Percentiles rank a stretch among this genome's conserved stretches.
Conservation (phyloP, 2,113 vertebrate genomes). For the Poeciliopsis turrubarensis region DNA sequence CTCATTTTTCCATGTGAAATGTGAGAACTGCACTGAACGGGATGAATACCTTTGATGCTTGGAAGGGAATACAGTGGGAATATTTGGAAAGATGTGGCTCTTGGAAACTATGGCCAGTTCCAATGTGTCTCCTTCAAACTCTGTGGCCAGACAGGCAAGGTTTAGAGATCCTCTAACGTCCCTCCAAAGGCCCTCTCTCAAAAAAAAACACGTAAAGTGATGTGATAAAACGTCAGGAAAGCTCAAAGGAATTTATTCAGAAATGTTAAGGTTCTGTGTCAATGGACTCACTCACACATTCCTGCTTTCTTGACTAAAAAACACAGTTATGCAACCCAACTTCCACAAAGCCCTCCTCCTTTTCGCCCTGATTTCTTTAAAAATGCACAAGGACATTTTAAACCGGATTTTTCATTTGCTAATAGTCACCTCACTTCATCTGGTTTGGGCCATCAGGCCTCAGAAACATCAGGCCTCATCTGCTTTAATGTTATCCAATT, state of each 20-base stretch:
- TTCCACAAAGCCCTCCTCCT: not conserved
- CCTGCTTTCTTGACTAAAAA: not conserved
- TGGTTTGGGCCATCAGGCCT: not conserved
- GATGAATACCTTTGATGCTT: not conserved
- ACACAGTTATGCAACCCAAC: not conserved
- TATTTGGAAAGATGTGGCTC: not conserved
- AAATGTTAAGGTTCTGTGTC: not conserved
- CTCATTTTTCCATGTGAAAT: not conserved
- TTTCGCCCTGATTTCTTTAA: not conserved
- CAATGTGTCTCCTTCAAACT: not conserved
- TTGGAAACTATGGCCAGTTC: not conserved
- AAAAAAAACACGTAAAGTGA: not conserved
- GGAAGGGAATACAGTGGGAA: not conserved
- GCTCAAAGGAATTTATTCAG: not conserved
- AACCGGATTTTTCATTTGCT: not conserved
- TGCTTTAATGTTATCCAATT: not conserved
- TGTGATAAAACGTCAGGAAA: not conserved
- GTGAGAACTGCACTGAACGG: too few species aligned
- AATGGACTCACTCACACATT: not conserved
- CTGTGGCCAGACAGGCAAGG: not conserved
- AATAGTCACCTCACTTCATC: not conserved
- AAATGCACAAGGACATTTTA: not conserved
- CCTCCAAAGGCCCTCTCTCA: not conserved
- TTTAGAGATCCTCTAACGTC: not conserved
- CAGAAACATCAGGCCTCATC: not conserved